A percentile compares a stretch with the other conserved stretches of the same genome.
These are phyloP conservation scores for Chelonus insularis DNA, from an alignment of 1,140 invertebrate genomes.

Conservation along the genomic window DNA sequence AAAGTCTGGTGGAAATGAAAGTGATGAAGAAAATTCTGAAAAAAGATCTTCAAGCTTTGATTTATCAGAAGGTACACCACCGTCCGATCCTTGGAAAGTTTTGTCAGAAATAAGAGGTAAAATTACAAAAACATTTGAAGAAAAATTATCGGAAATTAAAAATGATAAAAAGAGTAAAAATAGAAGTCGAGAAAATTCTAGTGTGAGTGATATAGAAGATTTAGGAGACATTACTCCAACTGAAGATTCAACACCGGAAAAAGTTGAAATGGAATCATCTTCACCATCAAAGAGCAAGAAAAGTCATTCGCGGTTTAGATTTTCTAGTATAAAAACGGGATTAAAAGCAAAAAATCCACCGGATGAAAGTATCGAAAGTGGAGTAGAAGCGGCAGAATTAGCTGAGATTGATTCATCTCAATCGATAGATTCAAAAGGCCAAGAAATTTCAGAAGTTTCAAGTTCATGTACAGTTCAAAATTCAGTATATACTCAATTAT, in stretches of 20 bases:
- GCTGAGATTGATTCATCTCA: slow-evolving; percentile 36
- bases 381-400: slow-evolving; percentile 61
- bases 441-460: slow-evolving; percentile 12
- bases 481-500: not conserved
- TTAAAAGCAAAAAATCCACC: slow-evolving; percentile 49
- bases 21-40: slow-evolving; percentile 43
- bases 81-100: slow-evolving; percentile 62
- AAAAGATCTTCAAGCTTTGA: slow-evolving; percentile 58
- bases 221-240: slow-evolving; percentile 48
- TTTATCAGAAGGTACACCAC: slow-evolving; percentile 55
- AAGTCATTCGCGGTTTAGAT: slow-evolving; percentile 46
- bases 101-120: slow-evolving; percentile 64
- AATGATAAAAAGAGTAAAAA: slow-evolving; percentile 49
- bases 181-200: slow-evolving; percentile 60
- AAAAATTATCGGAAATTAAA: slow-evolving; percentile 66
- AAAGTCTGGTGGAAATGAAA: slow-evolving; percentile 37
- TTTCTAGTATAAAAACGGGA: slow-evolving; percentile 51
- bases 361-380: slow-evolving; percentile 61
- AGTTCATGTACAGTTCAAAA: slow-evolving; percentile 3
- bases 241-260: slow-evolving; percentile 38
- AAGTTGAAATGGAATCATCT: slow-evolving; percentile 40
- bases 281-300: slow-evolving; percentile 28
- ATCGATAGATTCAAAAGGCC: not conserved
- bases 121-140: slow-evolving; percentile 69
- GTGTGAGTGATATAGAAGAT: slow-evolving; percentile 66